Conservation (phyloP, 1,140 invertebrate species). For the Ptiloglossa arizonensis region DNA sequence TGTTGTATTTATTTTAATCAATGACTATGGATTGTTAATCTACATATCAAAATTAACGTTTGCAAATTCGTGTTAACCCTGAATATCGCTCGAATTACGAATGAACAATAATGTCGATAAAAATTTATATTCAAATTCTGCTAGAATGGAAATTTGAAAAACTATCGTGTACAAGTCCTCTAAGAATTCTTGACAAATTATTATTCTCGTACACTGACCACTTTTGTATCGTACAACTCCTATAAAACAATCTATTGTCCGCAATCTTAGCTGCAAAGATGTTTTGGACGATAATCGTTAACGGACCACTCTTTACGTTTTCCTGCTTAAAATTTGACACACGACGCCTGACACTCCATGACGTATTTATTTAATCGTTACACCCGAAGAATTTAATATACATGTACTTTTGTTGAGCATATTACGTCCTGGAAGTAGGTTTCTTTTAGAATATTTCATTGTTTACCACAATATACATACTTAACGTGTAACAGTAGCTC, state of each 20-base stretch:
- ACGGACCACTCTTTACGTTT: neutral
- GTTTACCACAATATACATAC: conserved; percentile 67
- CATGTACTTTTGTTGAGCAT: conserved; percentile 69
- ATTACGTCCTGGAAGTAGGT: conserved; percentile 72
- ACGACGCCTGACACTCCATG: conserved; percentile 54
- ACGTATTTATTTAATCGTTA: conserved; percentile 44
- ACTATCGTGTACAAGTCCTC: no score
- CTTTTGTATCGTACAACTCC: neutral
- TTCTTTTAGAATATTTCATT: conserved; percentile 75
- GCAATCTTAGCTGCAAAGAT: neutral
- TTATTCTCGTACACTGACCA: neutral
- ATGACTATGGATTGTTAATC: no score
- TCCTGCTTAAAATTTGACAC: conserved; percentile 15
- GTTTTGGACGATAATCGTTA: neutral
- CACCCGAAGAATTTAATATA: conserved; percentile 40
- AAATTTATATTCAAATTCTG: no score
- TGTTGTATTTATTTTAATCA: no score
- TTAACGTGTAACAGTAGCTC: conserved; percentile 59
- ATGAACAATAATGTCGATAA: no score
- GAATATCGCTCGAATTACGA: no score
- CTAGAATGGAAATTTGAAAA: no score
- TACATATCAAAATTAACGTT: no score
- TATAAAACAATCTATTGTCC: neutral
- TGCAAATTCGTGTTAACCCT: no score
- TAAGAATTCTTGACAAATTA: no score